Conservation (phyloP, 1,140 invertebrate species). For the Drosophila trapezifrons region DNA sequence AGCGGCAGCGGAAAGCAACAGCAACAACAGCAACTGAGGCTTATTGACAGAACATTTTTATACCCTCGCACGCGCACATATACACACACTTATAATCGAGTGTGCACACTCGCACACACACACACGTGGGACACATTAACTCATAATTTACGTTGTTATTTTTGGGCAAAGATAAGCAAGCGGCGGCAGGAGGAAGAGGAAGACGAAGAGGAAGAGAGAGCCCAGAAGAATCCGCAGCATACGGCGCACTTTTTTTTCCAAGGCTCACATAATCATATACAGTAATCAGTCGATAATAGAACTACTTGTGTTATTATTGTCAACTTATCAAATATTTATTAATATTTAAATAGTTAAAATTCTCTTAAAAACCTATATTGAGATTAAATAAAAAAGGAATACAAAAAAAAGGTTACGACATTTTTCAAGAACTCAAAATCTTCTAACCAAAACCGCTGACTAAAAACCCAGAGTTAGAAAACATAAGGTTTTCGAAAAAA, state of each 20-base stretch:
- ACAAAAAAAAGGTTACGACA: too few species aligned
- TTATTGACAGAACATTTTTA: conserved; percentile 80
- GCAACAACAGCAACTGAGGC: conserved; percentile 46
- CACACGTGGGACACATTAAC: conserved; percentile 62
- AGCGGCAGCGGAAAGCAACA: conserved; percentile 3
- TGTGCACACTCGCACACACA: conserved; percentile 32
- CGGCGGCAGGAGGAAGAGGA: conserved; percentile 22
- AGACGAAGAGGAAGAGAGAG: conserved; percentile 12
- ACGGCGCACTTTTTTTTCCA: conserved; percentile 52
- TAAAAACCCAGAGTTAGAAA: too few species aligned
- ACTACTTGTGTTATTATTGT: too few species aligned
- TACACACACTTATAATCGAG: conserved; percentile 11
- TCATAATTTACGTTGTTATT: conserved; percentile 82
- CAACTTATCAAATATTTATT: too few species aligned
- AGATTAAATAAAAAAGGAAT: too few species aligned
- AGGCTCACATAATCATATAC: conserved; percentile 31
- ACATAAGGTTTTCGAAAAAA: too few species aligned
- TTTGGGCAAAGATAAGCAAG: conserved; percentile 70
- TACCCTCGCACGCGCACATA: conserved; percentile 48
- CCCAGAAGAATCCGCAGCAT: conserved; percentile 54
- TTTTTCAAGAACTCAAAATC: too few species aligned
- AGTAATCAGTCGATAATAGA: conserved; percentile 1
- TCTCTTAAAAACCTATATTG: too few species aligned
- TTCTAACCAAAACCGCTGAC: too few species aligned
- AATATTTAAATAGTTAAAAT: too few species aligned